Conservation (phyloP, 1,140 invertebrate species). For the Dreissena polymorpha region DNA sequence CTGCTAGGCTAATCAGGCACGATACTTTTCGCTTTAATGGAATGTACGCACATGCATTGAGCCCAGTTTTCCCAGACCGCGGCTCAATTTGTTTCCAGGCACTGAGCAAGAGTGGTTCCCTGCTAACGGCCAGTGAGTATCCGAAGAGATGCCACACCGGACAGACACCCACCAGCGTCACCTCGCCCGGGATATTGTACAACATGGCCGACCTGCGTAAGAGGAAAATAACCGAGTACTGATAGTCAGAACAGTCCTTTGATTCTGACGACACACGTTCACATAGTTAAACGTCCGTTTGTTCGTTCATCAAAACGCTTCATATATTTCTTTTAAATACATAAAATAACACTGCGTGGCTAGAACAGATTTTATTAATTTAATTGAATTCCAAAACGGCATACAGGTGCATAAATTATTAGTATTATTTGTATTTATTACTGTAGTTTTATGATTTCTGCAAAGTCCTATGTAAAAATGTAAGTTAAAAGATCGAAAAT, state of each 20-base stretch:
- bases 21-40: no score
- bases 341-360: no score
- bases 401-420: no score
- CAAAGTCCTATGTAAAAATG: no score
- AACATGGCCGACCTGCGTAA: slow-evolving; percentile 44
- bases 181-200: slow-evolving; percentile 25
- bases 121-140: slow-evolving; percentile 26
- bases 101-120: slow-evolving; percentile 11
- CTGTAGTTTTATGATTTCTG: no score
- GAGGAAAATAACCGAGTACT: background rate
- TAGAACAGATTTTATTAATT: no score
- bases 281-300: background rate
- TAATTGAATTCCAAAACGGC: no score
- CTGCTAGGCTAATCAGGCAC: no score
- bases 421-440: no score
- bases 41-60: no score
- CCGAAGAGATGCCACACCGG: slow-evolving; percentile 25
- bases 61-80: no score
- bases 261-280: background rate
- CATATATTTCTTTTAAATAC: background rate
- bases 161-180: slow-evolving; percentile 39
- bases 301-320: background rate
- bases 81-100: background rate
- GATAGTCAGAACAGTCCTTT: background rate
- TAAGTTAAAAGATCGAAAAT: no score